Evolutionary conservation across 2,888 invertebrate genomes (phyloP), one percentile per base, ranked within the genome.

Genomic region (Mechanitis messenoides): DNA sequence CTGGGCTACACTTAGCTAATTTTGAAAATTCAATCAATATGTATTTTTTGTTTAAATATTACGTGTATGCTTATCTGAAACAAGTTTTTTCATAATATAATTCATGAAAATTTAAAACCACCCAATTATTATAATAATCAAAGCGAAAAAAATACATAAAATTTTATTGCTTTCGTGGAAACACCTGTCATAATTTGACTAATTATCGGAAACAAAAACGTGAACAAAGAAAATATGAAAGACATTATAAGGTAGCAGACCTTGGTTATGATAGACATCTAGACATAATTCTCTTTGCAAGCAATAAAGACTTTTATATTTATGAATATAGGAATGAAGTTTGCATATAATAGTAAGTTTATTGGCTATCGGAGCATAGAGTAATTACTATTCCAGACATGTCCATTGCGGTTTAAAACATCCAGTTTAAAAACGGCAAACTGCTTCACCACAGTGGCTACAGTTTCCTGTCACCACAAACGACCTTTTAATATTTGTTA

Each of bases 391-490:
- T 62, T 58, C 46, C 28, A 50, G 45, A 65, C 55, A 58, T 60
- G 62, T 61, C 68, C 61, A 63, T 63, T 60, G 60, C 64, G 45
- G 61, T 63, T 55, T 58, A 58, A 72, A 68, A 68, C 70, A 59
- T 60, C 47, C 63, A 60, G 60, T 66, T 84, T 67, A 68, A 71
- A 70, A 72, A 70, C 65, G 62, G 56, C 82, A 84, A 86, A 84
- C 84, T 78, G 59, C 60, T 66, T 65, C 69, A 86, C 86, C 87
- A 72, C 86, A 83, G 74, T 79, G 76, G 80, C 76, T 80, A 76
- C 69, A 75, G 82, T 80, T 86, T 87, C 87, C 87, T 85, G 85
- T 72, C 74, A 84, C 88, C 88, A 72, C 89, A 85, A 86, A 86
- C 78, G 78, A 80, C 81, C 83, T 84, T 83, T 87, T 83, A 83